These are phyloP conservation scores for Montipora capitata DNA, from an alignment of 92 coral and sea anemone genomes.

Conservation along the genomic window DNA sequence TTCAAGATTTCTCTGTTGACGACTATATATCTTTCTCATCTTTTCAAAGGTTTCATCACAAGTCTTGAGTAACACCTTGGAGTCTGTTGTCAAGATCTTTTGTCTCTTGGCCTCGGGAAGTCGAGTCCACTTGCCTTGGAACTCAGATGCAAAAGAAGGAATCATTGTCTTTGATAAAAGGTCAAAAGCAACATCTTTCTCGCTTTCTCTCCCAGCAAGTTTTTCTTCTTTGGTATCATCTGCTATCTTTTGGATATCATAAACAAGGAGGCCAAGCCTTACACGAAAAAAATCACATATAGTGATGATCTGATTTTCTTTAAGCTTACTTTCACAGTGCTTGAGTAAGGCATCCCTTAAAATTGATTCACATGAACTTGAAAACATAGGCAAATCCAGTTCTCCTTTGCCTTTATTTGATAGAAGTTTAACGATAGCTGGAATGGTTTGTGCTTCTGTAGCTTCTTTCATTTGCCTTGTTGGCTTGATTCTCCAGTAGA, in stretches of 20 bases:
- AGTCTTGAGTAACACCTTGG: constrained; percentile 30
- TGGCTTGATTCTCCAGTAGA: constrained; percentile 75
- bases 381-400: constrained; percentile 9
- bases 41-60: constrained; percentile 42
- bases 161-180: constrained; percentile 56
- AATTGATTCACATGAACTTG: not conserved
- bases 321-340: constrained; percentile 31
- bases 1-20: constrained; percentile 22
- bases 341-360: constrained; percentile 21
- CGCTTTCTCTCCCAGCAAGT: not conserved
- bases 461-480: constrained; percentile 43
- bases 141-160: constrained; percentile 50
- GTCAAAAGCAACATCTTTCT: constrained; percentile 18
- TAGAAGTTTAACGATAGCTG: constrained; percentile 34
- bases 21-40: constrained; percentile 26
- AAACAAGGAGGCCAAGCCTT: constrained; percentile 17
- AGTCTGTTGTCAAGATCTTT: constrained; percentile 53
- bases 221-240: not conserved
- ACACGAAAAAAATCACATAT: constrained; percentile 5
- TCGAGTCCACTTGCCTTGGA: constrained; percentile 55
- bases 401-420: constrained; percentile 26
- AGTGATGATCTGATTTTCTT: constrained; percentile 11
- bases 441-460: constrained; percentile 15
- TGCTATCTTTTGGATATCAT: constrained; percentile 11
- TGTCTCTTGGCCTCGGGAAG: constrained; percentile 45